Evolutionary conservation across 2,888 invertebrate genomes (phyloP).

Genomic region (Monoplex corrugatus): DNA sequence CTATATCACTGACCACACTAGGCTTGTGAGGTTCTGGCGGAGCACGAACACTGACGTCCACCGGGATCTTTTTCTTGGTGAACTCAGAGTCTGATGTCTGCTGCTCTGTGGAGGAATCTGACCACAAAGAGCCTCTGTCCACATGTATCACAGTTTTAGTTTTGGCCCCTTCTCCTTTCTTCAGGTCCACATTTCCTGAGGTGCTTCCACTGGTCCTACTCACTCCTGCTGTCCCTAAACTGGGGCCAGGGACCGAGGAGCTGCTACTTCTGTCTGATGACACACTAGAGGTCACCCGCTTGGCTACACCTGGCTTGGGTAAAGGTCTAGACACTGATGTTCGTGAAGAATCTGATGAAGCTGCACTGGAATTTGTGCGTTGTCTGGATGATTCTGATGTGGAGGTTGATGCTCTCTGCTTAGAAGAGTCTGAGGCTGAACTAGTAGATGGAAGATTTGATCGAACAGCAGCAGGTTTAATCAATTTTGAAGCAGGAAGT

Average conservation of each 20-base stretch:
- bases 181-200: background rate
- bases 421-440: constrained; percentile 6
- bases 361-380: background rate
- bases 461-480: background rate
- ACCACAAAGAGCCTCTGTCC: constrained; percentile 66
- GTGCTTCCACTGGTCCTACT: background rate
- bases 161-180: background rate
- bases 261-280: constrained; percentile 31
- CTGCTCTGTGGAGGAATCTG: constrained; percentile 58
- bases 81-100: constrained; percentile 53
- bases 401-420: constrained; percentile 6
- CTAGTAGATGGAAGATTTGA: background rate
- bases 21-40: constrained; percentile 57
- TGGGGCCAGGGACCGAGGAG: background rate
- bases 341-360: constrained; percentile 23
- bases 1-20: constrained; percentile 61
- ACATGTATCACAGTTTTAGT: constrained; percentile 63
- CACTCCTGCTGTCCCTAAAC: background rate
- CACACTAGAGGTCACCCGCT: constrained; percentile 18
- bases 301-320: constrained; percentile 39
- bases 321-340: constrained; percentile 37
- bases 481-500: background rate
- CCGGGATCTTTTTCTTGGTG: constrained; percentile 67
- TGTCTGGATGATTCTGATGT: constrained; percentile 15
- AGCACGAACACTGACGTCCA: constrained; percentile 65